Evolutionary conservation across 2,888 invertebrate genomes (phyloP), one percentile per base, ranked within the genome.

Genomic region (Pteria penguin): DNA sequence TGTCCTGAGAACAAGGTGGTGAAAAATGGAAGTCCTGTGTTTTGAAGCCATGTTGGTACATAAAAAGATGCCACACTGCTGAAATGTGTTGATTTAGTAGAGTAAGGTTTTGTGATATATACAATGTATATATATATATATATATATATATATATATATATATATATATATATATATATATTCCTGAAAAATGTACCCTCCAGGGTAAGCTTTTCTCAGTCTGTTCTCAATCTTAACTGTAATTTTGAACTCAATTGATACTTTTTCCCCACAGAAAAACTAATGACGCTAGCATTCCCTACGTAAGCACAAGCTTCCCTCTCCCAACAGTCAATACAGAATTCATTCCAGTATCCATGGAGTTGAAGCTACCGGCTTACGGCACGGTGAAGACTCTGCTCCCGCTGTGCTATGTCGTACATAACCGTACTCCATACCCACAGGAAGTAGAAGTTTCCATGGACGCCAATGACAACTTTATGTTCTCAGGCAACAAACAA

Each of bases 401-500:
- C 27, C 87, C 89, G 1, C 80, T 90, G 24, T 87, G 86, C 52
- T 92, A 96, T 90, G 94, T 94, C 81, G 93, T 97, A 72, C 94
- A 94, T 88, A 97, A 97, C 89, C 94, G 95, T 84, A 95, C 96
- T 0, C 93, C 94, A 62, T 94, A 94, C 76, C 94, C 96, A 54
- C 94, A 96, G 75, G 95, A 96, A 78, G 93, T 97, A 45, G 95
- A 94, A 84, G 92, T 96, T 54, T 94, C 94, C 69, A 95, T 97
- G 93, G 96, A 97, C 85, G 95, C 95, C 5, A 96, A 95, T 76
- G 97, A 98, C 91, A 96, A 96, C 55, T 98, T 98, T 91, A 97
- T 98, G 96, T 98, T 97, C 93, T 95, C 98, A 77, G 98, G 98
- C 1, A 97, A 97, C 89, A 97, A 97, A 93, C 96, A 97, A 94